Evolutionary conservation across 2,888 invertebrate species (phyloP), one percentile per base, ranked within the genome.

Genomic region (Metopia argyrocephala): DNA sequence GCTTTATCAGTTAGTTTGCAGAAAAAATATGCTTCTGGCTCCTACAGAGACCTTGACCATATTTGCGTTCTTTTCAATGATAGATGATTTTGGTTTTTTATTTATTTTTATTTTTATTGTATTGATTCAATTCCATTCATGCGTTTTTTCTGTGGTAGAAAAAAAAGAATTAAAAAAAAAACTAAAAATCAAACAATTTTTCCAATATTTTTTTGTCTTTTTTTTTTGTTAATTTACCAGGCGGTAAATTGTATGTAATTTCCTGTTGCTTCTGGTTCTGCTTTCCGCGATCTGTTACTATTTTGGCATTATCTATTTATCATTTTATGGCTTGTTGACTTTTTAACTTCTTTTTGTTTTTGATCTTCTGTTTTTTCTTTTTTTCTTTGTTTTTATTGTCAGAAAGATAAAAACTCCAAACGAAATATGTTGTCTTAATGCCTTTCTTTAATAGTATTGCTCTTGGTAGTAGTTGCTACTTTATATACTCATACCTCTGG

Each of bases 181-280:
- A 20, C 56, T 23, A 18, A 12, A 64, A 64, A 65, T 66, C 5
- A 61, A 46, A 28, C 18, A 61, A 76, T 31, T 50, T 62, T 48
- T 54, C 28, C 18, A 68, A 52, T 25, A 38, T 57, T n/a, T 38
- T 75, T 75, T 61, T 48, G 28, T 66, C 69, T 76, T 69, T 62
- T 76, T n/a, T n/a, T 38, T 38, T 38, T 38, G 38, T 38, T 38
- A 9, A 9, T 12, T 65, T 71, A 65, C 52, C 59, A 78, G 70
- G 70, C 70, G 76, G 76, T 76, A 76, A 78, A 83, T 79, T 76
- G 75, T 75, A 66, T 75, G 69, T 78, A 62, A 74, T 78, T 78
- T 78, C 69, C 79, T 68, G 64, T 56, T 76, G 79, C 82, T 79
- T 75, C 78, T 75, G 70, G 62, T 61, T 28, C 45, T 59, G 59